These are phyloP conservation scores for Hydra vulgaris DNA, from an alignment of 30 jellyfish, hydroid and myxozoan genomes.

Conservation along the genomic window DNA sequence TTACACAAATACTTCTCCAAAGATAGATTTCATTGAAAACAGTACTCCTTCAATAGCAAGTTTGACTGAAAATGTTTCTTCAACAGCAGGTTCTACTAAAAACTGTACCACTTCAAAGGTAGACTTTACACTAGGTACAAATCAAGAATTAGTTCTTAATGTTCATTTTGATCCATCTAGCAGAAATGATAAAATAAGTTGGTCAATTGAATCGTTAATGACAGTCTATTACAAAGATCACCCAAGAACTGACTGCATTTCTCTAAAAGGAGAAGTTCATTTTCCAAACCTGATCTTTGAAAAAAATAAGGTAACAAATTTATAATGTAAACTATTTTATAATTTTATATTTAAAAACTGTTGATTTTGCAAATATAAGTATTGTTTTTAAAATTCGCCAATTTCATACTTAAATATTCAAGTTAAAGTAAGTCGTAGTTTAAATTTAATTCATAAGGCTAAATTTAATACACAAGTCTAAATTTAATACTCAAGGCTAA, in stretches of 20 bases:
- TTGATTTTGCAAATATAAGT: too few relatives aligned
- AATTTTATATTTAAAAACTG: too few relatives aligned
- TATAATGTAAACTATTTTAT: not conserved
- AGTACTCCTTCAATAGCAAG: not conserved
- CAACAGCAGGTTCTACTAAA: not conserved
- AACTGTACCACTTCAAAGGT: not conserved
- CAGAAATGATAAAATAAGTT: slow-evolving; percentile 45
- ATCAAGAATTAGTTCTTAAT: slow-evolving; percentile 38
- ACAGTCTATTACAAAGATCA: slow-evolving; percentile 68
- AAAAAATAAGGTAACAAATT: slow-evolving; percentile 43
- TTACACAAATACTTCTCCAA: not conserved
- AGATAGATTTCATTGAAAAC: not conserved
- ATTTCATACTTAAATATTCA: too few relatives aligned
- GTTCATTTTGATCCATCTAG: slow-evolving; percentile 90
- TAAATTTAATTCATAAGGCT: too few relatives aligned
- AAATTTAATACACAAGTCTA: too few relatives aligned
- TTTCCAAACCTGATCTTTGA: slow-evolving; percentile 81
- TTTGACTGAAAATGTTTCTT: not conserved
- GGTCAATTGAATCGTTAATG: slow-evolving; percentile 35
- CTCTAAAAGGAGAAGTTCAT: slow-evolving; percentile 65
- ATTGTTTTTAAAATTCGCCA: too few relatives aligned
- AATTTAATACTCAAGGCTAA: too few relatives aligned
- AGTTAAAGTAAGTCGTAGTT: too few relatives aligned
- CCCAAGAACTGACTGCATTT: slow-evolving; percentile 62
- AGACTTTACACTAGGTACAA: slow-evolving; percentile 38